These are phyloP conservation scores for Myzus persicae DNA, from an alignment of 1,140 invertebrate genomes.

Conservation along the genomic window DNA sequence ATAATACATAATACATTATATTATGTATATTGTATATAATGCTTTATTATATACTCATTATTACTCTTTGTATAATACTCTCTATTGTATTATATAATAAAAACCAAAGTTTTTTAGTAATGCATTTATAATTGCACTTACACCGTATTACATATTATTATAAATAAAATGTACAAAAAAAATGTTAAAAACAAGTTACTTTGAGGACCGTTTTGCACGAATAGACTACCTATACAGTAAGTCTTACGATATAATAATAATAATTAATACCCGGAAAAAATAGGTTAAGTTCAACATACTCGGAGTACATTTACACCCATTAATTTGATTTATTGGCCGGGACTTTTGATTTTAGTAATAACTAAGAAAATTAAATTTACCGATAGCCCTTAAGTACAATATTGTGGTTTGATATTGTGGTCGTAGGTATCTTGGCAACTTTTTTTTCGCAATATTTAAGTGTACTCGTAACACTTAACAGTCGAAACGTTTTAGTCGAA, in stretches of 20 bases:
- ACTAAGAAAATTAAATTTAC: neutral
- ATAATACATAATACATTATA: neutral
- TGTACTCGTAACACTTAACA: neutral
- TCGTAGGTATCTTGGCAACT: neutral
- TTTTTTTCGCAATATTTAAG: neutral
- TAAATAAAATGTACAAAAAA: neutral
- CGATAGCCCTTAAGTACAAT: neutral
- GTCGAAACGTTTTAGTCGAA: neutral
- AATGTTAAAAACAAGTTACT: neutral
- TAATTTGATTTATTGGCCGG: neutral
- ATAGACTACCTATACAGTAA: neutral
- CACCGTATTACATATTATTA: neutral
- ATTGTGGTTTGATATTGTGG: neutral
- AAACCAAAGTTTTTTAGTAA: neutral
- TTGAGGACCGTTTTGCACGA: neutral
- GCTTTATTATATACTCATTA: neutral
- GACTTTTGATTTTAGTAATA: conserved; percentile 8
- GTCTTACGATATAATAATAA: neutral
- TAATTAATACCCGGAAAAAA: neutral
- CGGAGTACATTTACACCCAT: neutral
- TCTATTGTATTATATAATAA: neutral
- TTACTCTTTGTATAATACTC: neutral
- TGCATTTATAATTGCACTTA: neutral
- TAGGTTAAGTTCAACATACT: neutral
- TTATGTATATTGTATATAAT: neutral